Percentiles rank a stretch among this genome's conserved stretches.
phyloP scores from a whole-genome alignment of 2,797 vertebrate genomes.

The Rhinogobio ventralis region DNA sequence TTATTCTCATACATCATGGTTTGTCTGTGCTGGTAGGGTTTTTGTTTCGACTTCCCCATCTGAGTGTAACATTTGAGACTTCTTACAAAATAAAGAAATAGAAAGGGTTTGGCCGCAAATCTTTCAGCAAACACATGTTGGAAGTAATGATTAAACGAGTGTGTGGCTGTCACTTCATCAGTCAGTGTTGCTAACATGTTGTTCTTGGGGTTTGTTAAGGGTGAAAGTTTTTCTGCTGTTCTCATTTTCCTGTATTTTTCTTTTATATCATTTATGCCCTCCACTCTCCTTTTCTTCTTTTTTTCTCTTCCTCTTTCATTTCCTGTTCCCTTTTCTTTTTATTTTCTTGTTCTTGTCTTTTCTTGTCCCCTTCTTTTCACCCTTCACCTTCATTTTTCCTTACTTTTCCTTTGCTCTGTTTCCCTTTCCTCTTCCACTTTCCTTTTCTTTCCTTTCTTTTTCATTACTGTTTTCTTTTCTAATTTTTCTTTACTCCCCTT shows the following conservation, averaged over 20 bases:
- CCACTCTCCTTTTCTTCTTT: not conserved
- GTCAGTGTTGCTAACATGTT: not conserved
- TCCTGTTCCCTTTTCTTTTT: not conserved
- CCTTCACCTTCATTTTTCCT: not conserved
- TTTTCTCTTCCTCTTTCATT: not conserved
- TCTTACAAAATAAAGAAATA: constrained; percentile 64
- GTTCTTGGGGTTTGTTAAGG: not conserved
- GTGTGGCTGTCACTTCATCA: not conserved
- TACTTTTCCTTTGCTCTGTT: not conserved
- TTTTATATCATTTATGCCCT: not conserved
- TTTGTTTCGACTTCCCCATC: not conserved
- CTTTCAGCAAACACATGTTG: constrained; percentile 60
- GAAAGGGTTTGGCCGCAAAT: constrained; percentile 61
- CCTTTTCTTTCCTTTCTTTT: not conserved
- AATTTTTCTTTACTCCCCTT: not conserved
- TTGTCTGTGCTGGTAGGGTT: not conserved
- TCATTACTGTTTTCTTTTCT: not conserved
- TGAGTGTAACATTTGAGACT: not conserved
- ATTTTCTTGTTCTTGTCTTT: not conserved
- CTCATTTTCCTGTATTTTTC: not conserved
- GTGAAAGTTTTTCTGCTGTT: not conserved
- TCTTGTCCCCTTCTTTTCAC: not conserved
- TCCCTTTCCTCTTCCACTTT: not conserved
- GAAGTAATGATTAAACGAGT: constrained; percentile 48
- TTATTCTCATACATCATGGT: constrained; percentile 8